phyloP scores from a whole-genome alignment of 30 jellyfish, hydroid and myxozoan genomes.

The Nemopilema nomurai region DNA sequence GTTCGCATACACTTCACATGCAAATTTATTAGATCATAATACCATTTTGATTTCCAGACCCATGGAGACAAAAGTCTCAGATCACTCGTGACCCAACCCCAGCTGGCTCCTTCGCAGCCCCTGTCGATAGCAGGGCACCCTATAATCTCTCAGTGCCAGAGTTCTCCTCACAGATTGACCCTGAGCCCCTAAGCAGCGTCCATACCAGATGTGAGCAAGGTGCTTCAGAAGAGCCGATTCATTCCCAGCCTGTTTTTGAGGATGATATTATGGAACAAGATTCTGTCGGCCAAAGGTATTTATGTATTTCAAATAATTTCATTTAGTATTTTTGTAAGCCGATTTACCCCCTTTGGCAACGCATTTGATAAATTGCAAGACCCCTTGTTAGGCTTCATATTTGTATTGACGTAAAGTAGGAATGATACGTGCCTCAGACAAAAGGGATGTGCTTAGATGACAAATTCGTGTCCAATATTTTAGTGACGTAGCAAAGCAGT shows the following conservation, averaged over 20 bases:
- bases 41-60: constrained; percentile 15
- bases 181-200: constrained; percentile 29
- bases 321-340: too few species aligned
- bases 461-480: too few species aligned
- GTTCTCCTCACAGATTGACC: constrained; percentile 17
- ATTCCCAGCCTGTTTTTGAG: not conserved
- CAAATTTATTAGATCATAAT: too few species aligned
- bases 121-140: constrained; percentile 9
- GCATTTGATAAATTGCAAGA: too few species aligned
- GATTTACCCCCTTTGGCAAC: too few species aligned
- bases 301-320: not conserved
- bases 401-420: too few species aligned
- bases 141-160: constrained; percentile 13
- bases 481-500: too few species aligned
- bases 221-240: constrained; percentile 40
- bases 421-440: too few species aligned
- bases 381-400: too few species aligned
- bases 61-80: constrained; percentile 63
- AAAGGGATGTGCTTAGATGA: too few species aligned
- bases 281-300: constrained; percentile 11
- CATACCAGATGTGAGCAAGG: constrained; percentile 12
- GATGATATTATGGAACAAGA: constrained; percentile 2
- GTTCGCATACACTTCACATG: too few species aligned
- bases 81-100: constrained; percentile 53
- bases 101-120: constrained; percentile 36